Conservation (phyloP, 2,797 vertebrate genomes). For the Pantherophis alleghaniensis region DNA sequence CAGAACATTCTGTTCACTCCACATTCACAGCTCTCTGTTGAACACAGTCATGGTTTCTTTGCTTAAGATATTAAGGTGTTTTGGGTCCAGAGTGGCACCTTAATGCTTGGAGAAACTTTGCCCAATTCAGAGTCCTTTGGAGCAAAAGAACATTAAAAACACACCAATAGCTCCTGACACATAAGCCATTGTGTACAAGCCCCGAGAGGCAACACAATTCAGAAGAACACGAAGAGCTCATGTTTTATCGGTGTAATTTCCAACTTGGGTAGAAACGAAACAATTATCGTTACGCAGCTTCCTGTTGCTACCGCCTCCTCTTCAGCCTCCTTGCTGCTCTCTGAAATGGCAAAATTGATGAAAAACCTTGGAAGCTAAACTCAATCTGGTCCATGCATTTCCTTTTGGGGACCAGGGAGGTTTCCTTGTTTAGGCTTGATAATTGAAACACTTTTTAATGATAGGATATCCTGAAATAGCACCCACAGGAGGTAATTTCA, state of each 20-base stretch:
- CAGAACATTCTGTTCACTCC: not conserved
- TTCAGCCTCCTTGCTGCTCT: not conserved
- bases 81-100: not conserved
- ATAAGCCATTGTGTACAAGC: not conserved
- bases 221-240: not conserved
- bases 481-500: not conserved
- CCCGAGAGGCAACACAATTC: not conserved
- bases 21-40: not conserved
- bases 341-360: not conserved
- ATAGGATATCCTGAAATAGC: conserved; percentile 11
- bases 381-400: not conserved
- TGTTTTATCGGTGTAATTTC: conserved; percentile 15
- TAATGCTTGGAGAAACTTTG: too few relatives aligned
- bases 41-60: not conserved
- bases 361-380: not conserved
- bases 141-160: too few relatives aligned
- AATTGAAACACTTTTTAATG: conserved; percentile 29
- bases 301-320: not conserved
- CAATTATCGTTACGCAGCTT: not conserved
- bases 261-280: not conserved
- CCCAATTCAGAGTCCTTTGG: not conserved
- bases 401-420: not conserved
- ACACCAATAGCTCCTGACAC: not conserved
- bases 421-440: not conserved
- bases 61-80: not conserved